Base-by-base conservation (phyloP, 2,888 invertebrate species). In the Hydrotaea diabolus region DNA sequence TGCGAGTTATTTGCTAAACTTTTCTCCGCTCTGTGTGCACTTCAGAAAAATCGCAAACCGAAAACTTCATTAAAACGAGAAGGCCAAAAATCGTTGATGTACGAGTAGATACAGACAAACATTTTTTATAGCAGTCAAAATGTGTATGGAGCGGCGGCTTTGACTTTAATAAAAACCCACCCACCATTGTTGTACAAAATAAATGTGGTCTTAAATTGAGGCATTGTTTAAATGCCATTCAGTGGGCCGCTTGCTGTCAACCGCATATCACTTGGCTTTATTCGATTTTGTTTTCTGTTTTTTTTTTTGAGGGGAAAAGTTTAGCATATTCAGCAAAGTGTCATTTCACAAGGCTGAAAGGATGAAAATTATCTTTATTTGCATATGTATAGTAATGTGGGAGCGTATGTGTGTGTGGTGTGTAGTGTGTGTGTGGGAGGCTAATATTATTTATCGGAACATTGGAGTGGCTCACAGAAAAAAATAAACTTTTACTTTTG, bases 251-350 rank as follows among this genome's bases (percentile, higher is more conserved):
- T n/a, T 8, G 43, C 49, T 49, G 49, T n/a, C 49, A 49, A 3
- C n/a, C 49, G 8, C 49, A 49, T 49, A 49, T 49, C 49, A 13
- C n/a, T 49, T 49, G n/a, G 49, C 49, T 49, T 49, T n/a, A 49
- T n/a, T 13, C 13, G 31, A 31, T 7, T 4, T n/a, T n/a, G n/a
- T n/a, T 31, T 7, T 31, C 31, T 4, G 3, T 31, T 31, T 31
- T 15, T 49, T 8, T 49, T 2, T n/a, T 7, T 43, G 43, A 13
- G 43, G 9, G 43, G 43, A 43, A 43, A 8, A 43, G n/a, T 49
- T 49, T 13, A n/a, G 49, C 49, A 49, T 49, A n/a, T 49, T n/a
- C 49, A 49, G 49, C 49, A 49, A n/a, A 49, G 49, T 49, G 49
- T n/a, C 49, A 49, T 15, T 2, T 15, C 49, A n/a, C 49, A 49